A percentile compares a stretch with the other conserved stretches of the same genome.
phyloP scores from a whole-genome alignment of 2,888 invertebrate species.

The Lampropteryx suffumata region DNA sequence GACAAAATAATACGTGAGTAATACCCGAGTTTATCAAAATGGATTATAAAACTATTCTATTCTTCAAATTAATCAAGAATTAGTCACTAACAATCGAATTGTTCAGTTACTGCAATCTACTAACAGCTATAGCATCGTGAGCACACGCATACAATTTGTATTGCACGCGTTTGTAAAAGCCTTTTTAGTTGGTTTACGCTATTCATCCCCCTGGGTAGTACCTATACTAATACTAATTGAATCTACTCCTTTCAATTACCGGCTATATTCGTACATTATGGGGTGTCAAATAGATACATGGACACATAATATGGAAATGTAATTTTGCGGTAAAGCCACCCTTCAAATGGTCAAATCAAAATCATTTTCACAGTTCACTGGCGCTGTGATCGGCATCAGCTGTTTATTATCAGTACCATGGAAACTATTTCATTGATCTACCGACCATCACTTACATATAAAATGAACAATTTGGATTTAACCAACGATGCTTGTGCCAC shows the following conservation, averaged over 20 bases:
- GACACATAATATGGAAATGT: slow-evolving; percentile 73
- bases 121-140: too few relatives aligned
- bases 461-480: slow-evolving; percentile 1
- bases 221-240: slow-evolving; percentile 20
- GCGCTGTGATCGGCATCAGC: slow-evolving; percentile 53
- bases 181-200: slow-evolving; percentile 2
- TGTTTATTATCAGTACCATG: slow-evolving; percentile 12
- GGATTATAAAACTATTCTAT: too few relatives aligned
- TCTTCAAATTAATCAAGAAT: too few relatives aligned
- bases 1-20: too few relatives aligned
- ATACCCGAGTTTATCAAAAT: too few relatives aligned
- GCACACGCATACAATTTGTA: too few relatives aligned
- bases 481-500: slow-evolving; percentile 2
- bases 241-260: slow-evolving; percentile 44
- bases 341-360: slow-evolving; percentile 82
- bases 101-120: too few relatives aligned
- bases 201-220: not conserved
- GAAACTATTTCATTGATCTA: slow-evolving; percentile 23
- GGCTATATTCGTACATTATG: slow-evolving; percentile 39
- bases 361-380: slow-evolving; percentile 82
- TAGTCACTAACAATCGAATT: too few relatives aligned
- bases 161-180: slow-evolving; percentile 3
- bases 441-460: not conserved
- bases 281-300: slow-evolving; percentile 55
- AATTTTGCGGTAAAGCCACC: slow-evolving; percentile 77